Base-by-base conservation (phyloP, 2,888 invertebrate genomes). In the Penaeus monodon region DNA sequence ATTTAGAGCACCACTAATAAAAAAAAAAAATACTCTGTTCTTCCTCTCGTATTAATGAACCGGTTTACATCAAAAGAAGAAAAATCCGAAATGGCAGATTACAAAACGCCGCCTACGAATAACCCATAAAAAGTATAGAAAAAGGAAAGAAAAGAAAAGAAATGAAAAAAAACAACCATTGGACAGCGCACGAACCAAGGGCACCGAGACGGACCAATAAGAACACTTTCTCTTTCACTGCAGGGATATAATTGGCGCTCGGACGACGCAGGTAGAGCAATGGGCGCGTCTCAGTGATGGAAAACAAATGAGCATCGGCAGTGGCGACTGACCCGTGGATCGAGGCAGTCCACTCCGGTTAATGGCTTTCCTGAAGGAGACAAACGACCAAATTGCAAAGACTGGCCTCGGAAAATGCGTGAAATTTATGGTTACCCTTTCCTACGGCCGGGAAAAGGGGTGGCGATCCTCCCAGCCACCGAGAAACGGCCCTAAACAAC, bases 341-440 rank as follows among this genome's bases (percentile, higher is more conserved):
- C 38, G 44, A 33, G 63, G 38, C 12, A 74, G 44, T 29, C 29
- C 64, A 20, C 29, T 63, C 74, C 57, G 22, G 33, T 64, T 33
- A 65, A 65, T 63, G 73, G 73, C 65, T 57, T 74, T 64, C 76
- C 74, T 83, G 83, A 83, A 76, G 76, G 76, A 76, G 83, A 83
- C 83, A 83, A 83, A 83, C 83, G 76, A 76, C 76, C 66, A 83
- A 83, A 83, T 83, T 83, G 83, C 83, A 83, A 83, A 81, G 81
- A n/a, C 81, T n/a, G 66, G 38, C 44, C 44, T 57, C 65, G 77
- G 77, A 77, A 84, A 66, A 84, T 77, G 84, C 77, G 77, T 77
- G 76, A 77, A 77, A 84, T 84, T 84, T 84, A 84, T 77, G 84
- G 77, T 77, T 77, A 84, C 77, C 84, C 84, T 84, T 84, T 84